Evolutionary conservation across 2,888 invertebrate species (phyloP).

Genomic region (Crocallis elinguaria): DNA sequence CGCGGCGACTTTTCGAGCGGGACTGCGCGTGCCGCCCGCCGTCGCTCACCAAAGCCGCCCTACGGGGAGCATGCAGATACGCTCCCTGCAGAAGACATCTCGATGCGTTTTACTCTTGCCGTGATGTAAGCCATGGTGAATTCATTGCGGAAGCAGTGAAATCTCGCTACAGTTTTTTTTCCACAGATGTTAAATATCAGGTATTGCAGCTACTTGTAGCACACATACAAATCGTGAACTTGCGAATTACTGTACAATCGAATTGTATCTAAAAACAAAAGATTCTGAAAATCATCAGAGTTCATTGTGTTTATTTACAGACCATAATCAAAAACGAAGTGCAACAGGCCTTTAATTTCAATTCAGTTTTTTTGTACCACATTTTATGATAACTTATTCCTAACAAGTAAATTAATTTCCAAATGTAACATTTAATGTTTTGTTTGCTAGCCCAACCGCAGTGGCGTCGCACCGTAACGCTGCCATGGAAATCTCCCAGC

Average conservation of each 20-base stretch:
- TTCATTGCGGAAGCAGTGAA: slow-evolving; percentile 19
- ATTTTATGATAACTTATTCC: no score
- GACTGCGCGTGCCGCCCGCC: slow-evolving; percentile 73
- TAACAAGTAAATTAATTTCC: no score
- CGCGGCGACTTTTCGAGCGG: slow-evolving; percentile 77
- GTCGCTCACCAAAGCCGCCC: slow-evolving; percentile 68
- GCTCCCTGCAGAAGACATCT: slow-evolving; percentile 36
- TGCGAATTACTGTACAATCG: neutral
- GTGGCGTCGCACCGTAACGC: slow-evolving; percentile 1
- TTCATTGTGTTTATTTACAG: neutral
- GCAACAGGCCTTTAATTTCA: no score
- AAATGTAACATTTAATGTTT: no score
- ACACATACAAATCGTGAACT: neutral
- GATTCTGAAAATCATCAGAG: neutral
- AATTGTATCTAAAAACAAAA: neutral
- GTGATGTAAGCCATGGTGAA: slow-evolving; percentile 13
- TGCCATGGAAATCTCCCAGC: slow-evolving; percentile 14
- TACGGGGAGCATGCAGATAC: slow-evolving; percentile 58
- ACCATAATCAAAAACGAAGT: no score
- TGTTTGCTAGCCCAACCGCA: neutral
- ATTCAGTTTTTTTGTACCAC: no score
- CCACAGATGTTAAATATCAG: slow-evolving; percentile 1
- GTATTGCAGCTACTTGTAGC: neutral
- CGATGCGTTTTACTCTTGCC: slow-evolving; percentile 23
- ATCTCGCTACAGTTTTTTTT: slow-evolving; percentile 5